phyloP scores from a whole-genome alignment of 1,140 invertebrate species.

The Aphis gossypii region DNA sequence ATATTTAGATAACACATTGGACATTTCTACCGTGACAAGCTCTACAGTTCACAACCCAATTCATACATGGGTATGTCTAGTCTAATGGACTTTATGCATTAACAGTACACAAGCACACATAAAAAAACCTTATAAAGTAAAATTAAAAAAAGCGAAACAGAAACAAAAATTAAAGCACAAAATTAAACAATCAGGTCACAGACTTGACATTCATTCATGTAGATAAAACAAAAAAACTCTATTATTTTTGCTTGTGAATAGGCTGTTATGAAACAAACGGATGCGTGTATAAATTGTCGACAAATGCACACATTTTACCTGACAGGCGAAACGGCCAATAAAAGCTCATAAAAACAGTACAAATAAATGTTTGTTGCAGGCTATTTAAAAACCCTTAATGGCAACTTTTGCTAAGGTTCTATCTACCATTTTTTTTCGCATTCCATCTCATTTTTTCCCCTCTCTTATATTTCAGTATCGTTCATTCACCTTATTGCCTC shows the following conservation, averaged over 20 bases:
- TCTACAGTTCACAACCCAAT: not conserved
- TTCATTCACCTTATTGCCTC: not conserved
- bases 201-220: conserved; percentile 23
- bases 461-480: not conserved
- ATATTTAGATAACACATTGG: not conserved
- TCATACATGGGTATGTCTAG: not conserved
- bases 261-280: not conserved
- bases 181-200: not conserved
- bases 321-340: conserved; percentile 40
- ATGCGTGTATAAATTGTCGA: conserved; percentile 30
- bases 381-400: conserved; percentile 55
- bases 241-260: not conserved
- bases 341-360: conserved; percentile 40
- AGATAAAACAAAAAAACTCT: not conserved
- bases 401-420: conserved; percentile 23
- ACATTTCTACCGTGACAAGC: not conserved
- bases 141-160: not conserved
- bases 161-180: not conserved
- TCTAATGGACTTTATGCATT: conserved; percentile 32
- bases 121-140: not conserved
- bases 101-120: not conserved
- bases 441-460: conserved; percentile 4
- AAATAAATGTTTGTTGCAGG: conserved; percentile 49
- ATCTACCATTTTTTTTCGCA: not conserved
- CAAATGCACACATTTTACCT: conserved; percentile 30